Percentiles rank a stretch among this genome's conserved stretches.
phyloP scores from a whole-genome alignment of 2,113 vertebrate genomes.

The Odocoileus hemionus region DNA sequence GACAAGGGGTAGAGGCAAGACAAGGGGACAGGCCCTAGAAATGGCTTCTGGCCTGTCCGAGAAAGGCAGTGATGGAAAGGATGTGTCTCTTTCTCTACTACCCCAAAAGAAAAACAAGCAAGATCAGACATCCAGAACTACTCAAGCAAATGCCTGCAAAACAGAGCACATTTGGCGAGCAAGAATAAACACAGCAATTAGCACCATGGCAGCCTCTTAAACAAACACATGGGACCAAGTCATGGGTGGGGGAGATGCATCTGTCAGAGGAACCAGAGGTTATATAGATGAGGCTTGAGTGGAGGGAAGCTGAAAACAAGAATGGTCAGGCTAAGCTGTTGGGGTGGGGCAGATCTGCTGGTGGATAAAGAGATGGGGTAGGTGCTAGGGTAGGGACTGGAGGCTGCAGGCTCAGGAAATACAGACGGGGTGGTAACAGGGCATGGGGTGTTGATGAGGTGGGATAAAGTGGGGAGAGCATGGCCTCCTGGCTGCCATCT shows the following conservation, averaged over 20 bases:
- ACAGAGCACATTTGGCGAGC: slow-evolving; percentile 71
- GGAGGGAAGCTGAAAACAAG: slow-evolving; percentile 57
- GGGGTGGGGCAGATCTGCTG: not conserved
- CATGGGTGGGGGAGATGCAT: slow-evolving; percentile 51
- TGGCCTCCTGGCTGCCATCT: not conserved
- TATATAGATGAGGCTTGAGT: slow-evolving; percentile 56
- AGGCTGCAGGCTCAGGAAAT: not conserved
- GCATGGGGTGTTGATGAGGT: no score
- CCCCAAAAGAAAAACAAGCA: slow-evolving; percentile 71
- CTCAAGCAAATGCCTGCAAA: slow-evolving; percentile 79
- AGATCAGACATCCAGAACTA: slow-evolving; percentile 76
- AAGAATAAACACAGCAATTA: slow-evolving; percentile 83
- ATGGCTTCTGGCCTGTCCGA: not conserved
- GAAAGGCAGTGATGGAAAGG: not conserved
- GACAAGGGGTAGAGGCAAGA: slow-evolving; percentile 25
- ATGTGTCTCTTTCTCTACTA: slow-evolving; percentile 66
- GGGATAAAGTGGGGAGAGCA: not conserved
- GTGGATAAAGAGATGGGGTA: not conserved
- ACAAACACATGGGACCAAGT: slow-evolving; percentile 79
- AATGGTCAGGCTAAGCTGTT: not conserved
- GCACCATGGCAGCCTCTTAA: slow-evolving; percentile 82
- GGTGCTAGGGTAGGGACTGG: not conserved
- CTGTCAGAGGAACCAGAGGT: slow-evolving; percentile 73
- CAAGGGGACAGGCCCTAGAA: not conserved
- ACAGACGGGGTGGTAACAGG: not conserved